These are phyloP conservation scores for Lycocerus yunnanus DNA, from an alignment of 2,888 invertebrate species.

Conservation along the genomic window DNA sequence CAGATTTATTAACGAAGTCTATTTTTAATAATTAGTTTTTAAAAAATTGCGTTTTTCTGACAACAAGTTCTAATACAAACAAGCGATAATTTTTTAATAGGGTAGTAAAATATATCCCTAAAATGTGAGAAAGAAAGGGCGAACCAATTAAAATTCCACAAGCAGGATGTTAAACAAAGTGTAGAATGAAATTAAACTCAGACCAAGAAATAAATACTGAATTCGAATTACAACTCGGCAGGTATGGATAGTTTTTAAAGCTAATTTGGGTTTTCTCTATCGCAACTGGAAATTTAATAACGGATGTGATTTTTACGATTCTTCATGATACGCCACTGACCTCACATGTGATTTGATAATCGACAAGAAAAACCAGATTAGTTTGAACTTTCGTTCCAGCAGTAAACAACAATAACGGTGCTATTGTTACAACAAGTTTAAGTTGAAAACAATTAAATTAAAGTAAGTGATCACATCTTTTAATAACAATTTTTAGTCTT, in stretches of 20 bases:
- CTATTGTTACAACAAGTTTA: neutral
- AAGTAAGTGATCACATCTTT: neutral
- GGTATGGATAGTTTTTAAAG: constrained; percentile 15
- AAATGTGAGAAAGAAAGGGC: constrained; percentile 49
- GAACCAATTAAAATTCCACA: constrained; percentile 54
- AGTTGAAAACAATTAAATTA: neutral
- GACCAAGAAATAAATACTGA: constrained; percentile 51
- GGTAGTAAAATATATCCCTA: constrained; percentile 31
- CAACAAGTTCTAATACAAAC: neutral
- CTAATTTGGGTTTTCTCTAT: neutral
- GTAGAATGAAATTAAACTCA: constrained; percentile 51
- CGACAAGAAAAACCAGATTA: neutral
- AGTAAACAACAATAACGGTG: neutral
- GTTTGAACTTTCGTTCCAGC: neutral
- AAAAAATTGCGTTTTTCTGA: no score
- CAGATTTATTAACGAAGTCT: no score
- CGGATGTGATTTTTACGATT: neutral
- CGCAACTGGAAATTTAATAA: no score
- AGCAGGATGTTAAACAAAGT: constrained; percentile 49
- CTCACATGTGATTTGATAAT: neutral
- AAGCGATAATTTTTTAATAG: neutral
- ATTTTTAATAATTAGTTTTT: no score
- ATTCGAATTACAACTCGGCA: constrained; percentile 45
- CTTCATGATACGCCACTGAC: neutral
- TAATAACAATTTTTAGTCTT: neutral